Evolutionary conservation across 2,113 vertebrate genomes (phyloP).

Genomic region (Brienomyrus longianalis): DNA sequence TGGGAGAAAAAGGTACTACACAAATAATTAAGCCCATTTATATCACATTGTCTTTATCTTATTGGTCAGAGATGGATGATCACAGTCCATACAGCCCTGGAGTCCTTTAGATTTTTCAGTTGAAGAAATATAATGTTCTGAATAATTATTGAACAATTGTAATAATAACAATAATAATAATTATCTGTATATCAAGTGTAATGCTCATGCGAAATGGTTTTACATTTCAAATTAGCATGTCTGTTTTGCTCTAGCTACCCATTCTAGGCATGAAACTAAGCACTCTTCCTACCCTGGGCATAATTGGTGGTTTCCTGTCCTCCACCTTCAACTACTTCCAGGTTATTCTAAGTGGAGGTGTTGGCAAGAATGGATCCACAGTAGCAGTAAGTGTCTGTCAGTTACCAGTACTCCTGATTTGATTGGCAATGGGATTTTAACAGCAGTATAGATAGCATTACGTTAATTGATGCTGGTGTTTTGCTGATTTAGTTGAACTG

Average conservation of each 20-base stretch:
- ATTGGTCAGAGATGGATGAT: not conserved
- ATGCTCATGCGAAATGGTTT: not conserved
- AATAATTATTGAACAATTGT: not conserved
- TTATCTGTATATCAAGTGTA: not conserved
- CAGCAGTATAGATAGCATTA: not conserved
- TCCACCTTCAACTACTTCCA: constrained; percentile 88
- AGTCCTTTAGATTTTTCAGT: not conserved
- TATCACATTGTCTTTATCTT: not conserved
- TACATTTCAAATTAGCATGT: not conserved
- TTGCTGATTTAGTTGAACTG: not conserved
- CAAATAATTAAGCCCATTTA: not conserved
- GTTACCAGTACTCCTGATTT: not conserved
- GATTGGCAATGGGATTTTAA: not conserved
- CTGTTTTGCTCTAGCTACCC: constrained; percentile 61
- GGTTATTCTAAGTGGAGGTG: constrained; percentile 86
- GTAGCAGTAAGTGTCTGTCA: constrained; percentile 78
- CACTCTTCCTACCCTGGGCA: constrained; percentile 71
- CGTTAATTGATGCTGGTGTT: not conserved
- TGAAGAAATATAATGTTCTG: not conserved
- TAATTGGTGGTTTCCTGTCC: constrained; percentile 74
- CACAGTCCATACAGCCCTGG: not conserved
- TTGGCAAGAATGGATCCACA: constrained; percentile 94
- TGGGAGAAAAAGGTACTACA: constrained; percentile 78
- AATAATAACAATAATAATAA: not conserved
- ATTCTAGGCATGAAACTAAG: constrained; percentile 72